Base-by-base conservation (phyloP, 2,888 invertebrate species). In the Anorthoa munda region DNA sequence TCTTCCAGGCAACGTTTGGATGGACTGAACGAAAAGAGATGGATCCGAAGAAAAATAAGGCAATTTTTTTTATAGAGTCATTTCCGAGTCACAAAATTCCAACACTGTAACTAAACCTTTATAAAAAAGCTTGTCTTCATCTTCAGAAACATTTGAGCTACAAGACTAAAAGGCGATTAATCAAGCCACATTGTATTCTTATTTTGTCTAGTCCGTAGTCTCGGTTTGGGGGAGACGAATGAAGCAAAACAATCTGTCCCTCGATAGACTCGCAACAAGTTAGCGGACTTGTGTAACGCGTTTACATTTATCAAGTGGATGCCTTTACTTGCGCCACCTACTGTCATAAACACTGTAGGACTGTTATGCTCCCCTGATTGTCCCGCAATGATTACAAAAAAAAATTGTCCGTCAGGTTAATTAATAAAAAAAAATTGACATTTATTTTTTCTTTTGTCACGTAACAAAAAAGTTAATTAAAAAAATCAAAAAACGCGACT, bases 181-280 rank as follows among this genome's bases (percentile, higher is more conserved):
- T 94, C 92, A 93, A 78, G 87, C 81, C 78, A 87, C 73, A 82
- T 81, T 90, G 88, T 91, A 89, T 90, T 90, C 86, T 89, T 90
- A 88, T 89, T 87, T 84, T 82, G 87, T 83, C 86, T 85, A 87
- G 85, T 85, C 77, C 71, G 75, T 81, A 82, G 81, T 88, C 87
- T 88, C 87, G 84, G 88, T 81, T 86, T 77, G 83, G 86, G 85
- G 86, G 87, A 89, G 89, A 88, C 88, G 88, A 87, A 86, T 87
- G 87, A 79, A 87, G 84, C 77, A 79, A 87, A 88, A 92, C 90
- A 89, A 88, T 87, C 84, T 87, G 87, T 90, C 89, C 89, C 90
- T 92, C 89, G 92, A 93, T 94, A 94, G 92, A 93, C 90, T 92
- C 89, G 92, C 93, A 94, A 94, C 92, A 93, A 94, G 93, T 93